These are phyloP conservation scores for Melopsittacus undulatus DNA, from an alignment of 2,797 vertebrate genomes.

Conservation along the genomic window DNA sequence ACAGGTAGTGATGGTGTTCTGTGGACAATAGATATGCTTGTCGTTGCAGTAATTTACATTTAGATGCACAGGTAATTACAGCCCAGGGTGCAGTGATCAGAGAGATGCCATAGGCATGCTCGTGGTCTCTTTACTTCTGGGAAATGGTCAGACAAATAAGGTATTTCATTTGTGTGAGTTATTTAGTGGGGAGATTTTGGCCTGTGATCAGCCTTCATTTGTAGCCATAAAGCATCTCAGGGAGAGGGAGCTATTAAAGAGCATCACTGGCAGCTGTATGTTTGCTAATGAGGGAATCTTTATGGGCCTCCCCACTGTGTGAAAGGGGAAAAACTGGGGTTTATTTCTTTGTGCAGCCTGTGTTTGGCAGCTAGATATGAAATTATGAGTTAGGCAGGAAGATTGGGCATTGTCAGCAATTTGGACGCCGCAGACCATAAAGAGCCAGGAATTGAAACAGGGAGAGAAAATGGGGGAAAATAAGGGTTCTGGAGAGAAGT, in stretches of 20 bases:
- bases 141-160: background rate
- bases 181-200: background rate
- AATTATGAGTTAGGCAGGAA: background rate
- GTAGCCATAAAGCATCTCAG: background rate
- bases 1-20: background rate
- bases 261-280: background rate
- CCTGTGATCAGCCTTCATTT: background rate
- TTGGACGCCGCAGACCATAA: background rate
- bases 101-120: too few species aligned
- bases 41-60: background rate
- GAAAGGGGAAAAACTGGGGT: background rate
- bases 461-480: background rate
- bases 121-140: background rate
- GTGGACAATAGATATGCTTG: accelerated
- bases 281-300: conserved; percentile 28
- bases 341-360: background rate
- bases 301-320: background rate
- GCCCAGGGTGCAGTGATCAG: background rate
- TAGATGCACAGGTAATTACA: background rate
- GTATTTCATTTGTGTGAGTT: background rate
- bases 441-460: background rate
- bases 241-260: background rate
- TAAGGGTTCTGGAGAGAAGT: background rate
- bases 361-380: background rate
- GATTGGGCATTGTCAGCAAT: background rate